Base-by-base conservation (phyloP, 2,113 vertebrate species). In the Mormyrus iriodes region DNA sequence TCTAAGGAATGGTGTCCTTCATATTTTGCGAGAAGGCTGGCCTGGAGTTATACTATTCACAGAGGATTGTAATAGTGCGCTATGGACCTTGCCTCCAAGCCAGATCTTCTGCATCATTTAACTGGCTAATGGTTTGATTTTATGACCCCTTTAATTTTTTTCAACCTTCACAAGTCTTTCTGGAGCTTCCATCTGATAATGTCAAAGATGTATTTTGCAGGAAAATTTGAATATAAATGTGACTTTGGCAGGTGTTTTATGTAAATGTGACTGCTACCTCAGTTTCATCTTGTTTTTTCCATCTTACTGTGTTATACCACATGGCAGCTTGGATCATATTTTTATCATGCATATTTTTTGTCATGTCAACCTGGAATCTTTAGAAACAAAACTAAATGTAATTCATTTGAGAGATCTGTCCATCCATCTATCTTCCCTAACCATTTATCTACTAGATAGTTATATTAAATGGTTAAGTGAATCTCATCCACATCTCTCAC, bases 31-130 rank as follows among this genome's bases (percentile, higher is more conserved):
- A 24, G 35, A 35, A 42, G 27, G 51, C 19, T 44, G 4, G 2
- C 27, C 6, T 53, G 51, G 39, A 82, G 49, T 31, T 52, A 35
- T 76, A 82, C 46, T 24, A 10, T 53, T 82, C 69, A 88, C 48
- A 48, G 49, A 82, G 51, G 49, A 21, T 3, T 24, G 19, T 35
- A 52, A 83, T 88, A 86, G 27, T 53, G 27, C 49, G 15, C 8
- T 8, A 73, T 31, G 58, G 88, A 73, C 19, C 3, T 27, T 82
- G 51, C 88, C 31, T 79, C 73, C n/a, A 51, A 79, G 73, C 51
- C 73, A 88, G 76, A 88, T 88, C 88, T 88, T 88, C 88, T 88
- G 88, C 88, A 82, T 49, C 88, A 88, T 88, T 88, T 88, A 88
- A 88, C 88, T 48, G 49, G 69, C 49, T 88, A 88, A 88, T 88